phyloP scores from a whole-genome alignment of 2,888 invertebrate species.

The Willowsia nigromaculata region DNA sequence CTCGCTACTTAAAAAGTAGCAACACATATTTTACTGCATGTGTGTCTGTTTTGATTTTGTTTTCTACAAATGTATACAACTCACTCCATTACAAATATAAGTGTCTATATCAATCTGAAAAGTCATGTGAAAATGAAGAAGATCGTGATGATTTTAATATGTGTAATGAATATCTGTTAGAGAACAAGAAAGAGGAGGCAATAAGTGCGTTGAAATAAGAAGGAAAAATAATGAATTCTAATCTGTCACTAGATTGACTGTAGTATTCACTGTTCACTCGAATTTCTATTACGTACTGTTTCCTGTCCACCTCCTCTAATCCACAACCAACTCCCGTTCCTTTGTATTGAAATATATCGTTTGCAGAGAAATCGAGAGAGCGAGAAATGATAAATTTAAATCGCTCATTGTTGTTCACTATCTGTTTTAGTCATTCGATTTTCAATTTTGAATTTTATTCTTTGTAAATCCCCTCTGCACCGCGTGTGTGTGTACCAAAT shows the following conservation, averaged over 20 bases:
- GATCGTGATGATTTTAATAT: neutral
- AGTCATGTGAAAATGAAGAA: neutral
- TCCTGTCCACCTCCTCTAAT: slow-evolving; percentile 45
- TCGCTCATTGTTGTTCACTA: slow-evolving; percentile 16
- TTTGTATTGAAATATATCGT: neutral
- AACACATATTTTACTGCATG: neutral
- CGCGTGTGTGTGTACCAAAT: neutral
- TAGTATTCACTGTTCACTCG: neutral
- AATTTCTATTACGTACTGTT: neutral
- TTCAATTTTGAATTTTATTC: slow-evolving; percentile 58
- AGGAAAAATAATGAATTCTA: neutral
- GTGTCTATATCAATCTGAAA: neutral
- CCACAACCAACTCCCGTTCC: neutral
- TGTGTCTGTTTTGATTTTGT: neutral
- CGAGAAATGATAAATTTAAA: slow-evolving; percentile 51
- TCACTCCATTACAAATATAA: neutral
- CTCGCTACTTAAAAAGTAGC: neutral
- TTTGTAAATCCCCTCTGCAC: slow-evolving; percentile 39
- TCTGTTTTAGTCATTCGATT: slow-evolving; percentile 61
- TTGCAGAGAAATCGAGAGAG: neutral
- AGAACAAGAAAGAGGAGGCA: neutral
- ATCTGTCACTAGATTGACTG: slow-evolving; percentile 2
- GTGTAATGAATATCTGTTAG: neutral
- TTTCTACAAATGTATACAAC: neutral
- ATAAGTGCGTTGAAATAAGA: neutral